Evolutionary conservation across 2,113 vertebrate species (phyloP), one percentile per base, ranked within the genome.

Genomic region (Dinomys branickii): DNA sequence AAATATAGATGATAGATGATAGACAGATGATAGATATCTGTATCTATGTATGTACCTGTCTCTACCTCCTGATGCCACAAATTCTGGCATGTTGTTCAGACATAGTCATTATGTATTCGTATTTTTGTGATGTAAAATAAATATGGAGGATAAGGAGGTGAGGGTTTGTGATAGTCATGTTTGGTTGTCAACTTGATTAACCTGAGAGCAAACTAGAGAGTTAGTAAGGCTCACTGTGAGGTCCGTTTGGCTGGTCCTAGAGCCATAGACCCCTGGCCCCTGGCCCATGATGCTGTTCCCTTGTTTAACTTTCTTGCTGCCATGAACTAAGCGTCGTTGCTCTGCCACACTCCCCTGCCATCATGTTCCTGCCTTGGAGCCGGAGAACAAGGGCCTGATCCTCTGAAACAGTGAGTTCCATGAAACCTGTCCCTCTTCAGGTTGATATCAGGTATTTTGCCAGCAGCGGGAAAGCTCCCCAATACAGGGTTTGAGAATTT

Each of bases 21-120:
- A 56, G 1, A 35, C 8, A n/a, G n/a, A n/a, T n/a, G n/a, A n/a
- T n/a, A n/a, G n/a, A 1, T 33, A 61, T 5, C 50, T 9, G 1
- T n/a, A 33, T 8, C 1, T 28, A 3, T 35, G 5, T 33, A 4
- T 54, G 14, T n/a, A 20, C 20, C 16, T 7, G 30, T 20, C 58
- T 11, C 2, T 33, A 50, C 6, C 1, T 16, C 20, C 8, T 38
- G 69, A 73, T 30, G 19, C 19, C 22, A 26, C 4, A 95, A 91
- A 82, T 90, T 24, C 9, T 61, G 59, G 28, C 10, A 44, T 59
- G 12, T 88, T 77, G 13, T 24, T 88, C 47, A 85, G 61, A 14
- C 4, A n/a, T 16, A 38, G 20, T 33, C 82, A 90, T 84, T 65
- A 52, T 28, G 2, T 28, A 54, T 22, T 84, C 54, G 13, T 35